Base-by-base conservation (phyloP, 2,888 invertebrate genomes). In the Amphipyra tragopoginis region DNA sequence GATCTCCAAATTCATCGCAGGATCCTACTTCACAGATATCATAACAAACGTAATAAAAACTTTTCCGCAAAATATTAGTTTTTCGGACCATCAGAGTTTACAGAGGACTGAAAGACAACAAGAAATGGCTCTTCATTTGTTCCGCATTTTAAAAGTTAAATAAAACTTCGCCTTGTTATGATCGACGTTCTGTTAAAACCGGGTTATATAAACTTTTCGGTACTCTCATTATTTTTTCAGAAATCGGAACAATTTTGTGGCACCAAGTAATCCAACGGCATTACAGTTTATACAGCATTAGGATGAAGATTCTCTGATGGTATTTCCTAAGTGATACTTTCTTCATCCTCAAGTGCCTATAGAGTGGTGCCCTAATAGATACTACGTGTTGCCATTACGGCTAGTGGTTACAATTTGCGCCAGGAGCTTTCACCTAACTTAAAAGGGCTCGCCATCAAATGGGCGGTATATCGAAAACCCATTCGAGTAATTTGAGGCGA, bases 401-500 rank as follows among this genome's bases (percentile, higher is more conserved):
- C 59, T 80, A 82, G 81, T 77, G 84, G 83, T 84, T 82, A 84
- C 87, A 86, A 87, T 87, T 87, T 87, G 83, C 73, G 65, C 75
- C 60, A 75, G 73, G 78, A 73, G 79, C 82, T 82, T 83, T 78
- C 77, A 82, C 80, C 81, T 82, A 84, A 86, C 82, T 86, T 86
- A 87, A 89, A 89, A 88, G 88, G 88, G 86, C 81, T 84, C 80
- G 66, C 77, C 80, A 73, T 81, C 74, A 83, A 90, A 90, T 87
- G 86, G 85, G 86, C 83, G 89, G 88, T 92, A 86, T 91, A 92
- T 93, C 88, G 92, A 89, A 90, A 91, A 90, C 85, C 89, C 87
- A 91, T 92, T 90, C 83, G 79, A 83, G 92, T 93, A 91, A 93
- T 93, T 93, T 92, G 92, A 89, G 92, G 92, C 83, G 84, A 88